Conservation (phyloP, 2,888 invertebrate genomes). For the Teinopalpus imperialis region DNA sequence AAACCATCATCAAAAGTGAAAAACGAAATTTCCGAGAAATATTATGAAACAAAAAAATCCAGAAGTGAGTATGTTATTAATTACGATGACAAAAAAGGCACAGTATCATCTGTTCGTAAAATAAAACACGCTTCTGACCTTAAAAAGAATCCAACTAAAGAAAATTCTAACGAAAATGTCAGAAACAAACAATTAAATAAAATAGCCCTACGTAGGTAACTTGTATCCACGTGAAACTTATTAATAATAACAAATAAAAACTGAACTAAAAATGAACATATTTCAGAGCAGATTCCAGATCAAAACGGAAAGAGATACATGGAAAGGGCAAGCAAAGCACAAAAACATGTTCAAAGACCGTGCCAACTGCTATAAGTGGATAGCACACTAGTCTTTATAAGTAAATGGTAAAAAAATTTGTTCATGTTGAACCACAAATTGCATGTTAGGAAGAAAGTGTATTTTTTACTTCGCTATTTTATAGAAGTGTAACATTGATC, state of each 20-base stretch:
- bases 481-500: conserved; percentile 64
- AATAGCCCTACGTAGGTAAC: conserved; percentile 74
- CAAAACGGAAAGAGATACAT: conserved; percentile 52
- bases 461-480: conserved; percentile 4
- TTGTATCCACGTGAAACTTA: conserved; percentile 57
- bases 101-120: conserved; percentile 71
- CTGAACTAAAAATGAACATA: conserved; percentile 54
- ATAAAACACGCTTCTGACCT: conserved; percentile 52
- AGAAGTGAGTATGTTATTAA: conserved; percentile 71
- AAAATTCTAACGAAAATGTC: conserved; percentile 48
- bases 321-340: conserved; percentile 59
- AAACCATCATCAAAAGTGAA: conserved; percentile 31
- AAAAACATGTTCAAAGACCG: conserved; percentile 58
- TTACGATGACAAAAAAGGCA: conserved; percentile 75
- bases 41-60: conserved; percentile 37
- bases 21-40: conserved; percentile 33
- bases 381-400: conserved; percentile 27
- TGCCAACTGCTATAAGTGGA: conserved; percentile 64
- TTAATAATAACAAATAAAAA: no score
- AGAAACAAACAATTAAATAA: conserved; percentile 57
- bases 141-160: conserved; percentile 52
- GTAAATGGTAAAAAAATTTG: conserved; percentile 31
- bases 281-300: conserved; percentile 74
- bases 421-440: conserved; percentile 32
- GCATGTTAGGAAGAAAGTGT: conserved; percentile 4